Percentiles rank a stretch among this genome's conserved stretches.
Conservation (phyloP, 1,140 invertebrate genomes). For the Drosophila nigrodunni region DNA sequence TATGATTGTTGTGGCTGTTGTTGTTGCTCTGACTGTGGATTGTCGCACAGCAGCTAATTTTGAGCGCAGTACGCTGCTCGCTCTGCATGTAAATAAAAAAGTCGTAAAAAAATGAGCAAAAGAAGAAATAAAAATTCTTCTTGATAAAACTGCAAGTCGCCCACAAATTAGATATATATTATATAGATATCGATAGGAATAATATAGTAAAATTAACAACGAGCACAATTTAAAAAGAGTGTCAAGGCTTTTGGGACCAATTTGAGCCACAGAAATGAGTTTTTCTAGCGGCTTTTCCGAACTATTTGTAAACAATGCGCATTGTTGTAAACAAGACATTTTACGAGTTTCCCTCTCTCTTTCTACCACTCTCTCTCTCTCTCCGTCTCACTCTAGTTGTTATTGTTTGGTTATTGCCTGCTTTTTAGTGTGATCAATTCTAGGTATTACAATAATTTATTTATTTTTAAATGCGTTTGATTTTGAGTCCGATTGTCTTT, state of each 20-base stretch:
- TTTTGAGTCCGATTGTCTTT: constrained; percentile 4
- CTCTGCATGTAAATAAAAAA: constrained; percentile 72
- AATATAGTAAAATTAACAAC: constrained; percentile 31
- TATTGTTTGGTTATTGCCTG: constrained; percentile 35
- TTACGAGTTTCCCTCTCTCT: constrained; percentile 24
- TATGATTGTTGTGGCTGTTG: constrained; percentile 43
- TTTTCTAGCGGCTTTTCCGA: constrained; percentile 43
- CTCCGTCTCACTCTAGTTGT: constrained; percentile 6
- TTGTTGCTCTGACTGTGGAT: constrained; percentile 52
- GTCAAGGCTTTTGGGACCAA: constrained; percentile 75
- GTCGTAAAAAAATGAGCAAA: constrained; percentile 53
- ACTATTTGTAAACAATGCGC: constrained; percentile 76
- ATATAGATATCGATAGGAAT: constrained; percentile 26
- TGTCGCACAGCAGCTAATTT: constrained; percentile 68
- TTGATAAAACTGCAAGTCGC: constrained; percentile 50
- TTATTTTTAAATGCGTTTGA: constrained; percentile 70
- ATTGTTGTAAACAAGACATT: constrained; percentile 77
- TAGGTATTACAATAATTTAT: constrained; percentile 74
- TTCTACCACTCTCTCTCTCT: not conserved
- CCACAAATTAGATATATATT: constrained; percentile 52
- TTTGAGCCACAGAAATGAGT: constrained; percentile 64
- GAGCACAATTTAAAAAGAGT: constrained; percentile 48
- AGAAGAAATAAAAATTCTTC: constrained; percentile 43
- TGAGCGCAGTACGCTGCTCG: constrained; percentile 39
- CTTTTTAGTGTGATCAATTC: constrained; percentile 67